phyloP scores from a whole-genome alignment of 2,797 vertebrate species.

The Dermochelys coriacea region DNA sequence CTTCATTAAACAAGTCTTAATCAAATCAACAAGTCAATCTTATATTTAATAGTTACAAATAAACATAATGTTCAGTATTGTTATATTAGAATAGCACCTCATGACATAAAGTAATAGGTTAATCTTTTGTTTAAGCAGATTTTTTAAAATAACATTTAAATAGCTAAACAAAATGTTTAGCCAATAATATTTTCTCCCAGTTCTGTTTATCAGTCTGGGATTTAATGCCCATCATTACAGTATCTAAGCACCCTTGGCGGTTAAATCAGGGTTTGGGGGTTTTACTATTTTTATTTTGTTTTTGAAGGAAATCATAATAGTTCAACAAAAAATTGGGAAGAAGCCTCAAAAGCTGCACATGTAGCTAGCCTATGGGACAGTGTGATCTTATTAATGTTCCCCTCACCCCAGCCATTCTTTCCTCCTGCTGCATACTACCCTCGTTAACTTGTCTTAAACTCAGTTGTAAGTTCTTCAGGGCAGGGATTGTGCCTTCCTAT shows the following conservation, averaged over 20 bases:
- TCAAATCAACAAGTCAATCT: neutral
- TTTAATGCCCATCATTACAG: neutral
- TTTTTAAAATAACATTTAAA: neutral
- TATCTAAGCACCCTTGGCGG: neutral
- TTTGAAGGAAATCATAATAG: neutral
- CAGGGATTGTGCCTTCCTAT: neutral
- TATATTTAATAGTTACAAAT: neutral
- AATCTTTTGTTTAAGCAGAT: neutral
- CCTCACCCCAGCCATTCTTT: neutral
- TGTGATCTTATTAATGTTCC: neutral
- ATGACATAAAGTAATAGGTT: neutral
- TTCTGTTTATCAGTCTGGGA: neutral
- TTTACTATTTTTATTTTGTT: neutral
- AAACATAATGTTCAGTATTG: neutral
- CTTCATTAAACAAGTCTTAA: neutral
- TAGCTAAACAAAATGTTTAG: neutral
- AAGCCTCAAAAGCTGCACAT: neutral
- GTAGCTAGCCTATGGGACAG: neutral
- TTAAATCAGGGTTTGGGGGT: neutral
- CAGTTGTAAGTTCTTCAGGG: neutral
- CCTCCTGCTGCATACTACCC: neutral
- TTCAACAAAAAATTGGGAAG: neutral
- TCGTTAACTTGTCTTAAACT: neutral
- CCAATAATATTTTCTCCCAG: neutral
- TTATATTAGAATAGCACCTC: neutral